Conservation (phyloP, 2,797 vertebrate genomes). For the Etheostoma nigrum region DNA sequence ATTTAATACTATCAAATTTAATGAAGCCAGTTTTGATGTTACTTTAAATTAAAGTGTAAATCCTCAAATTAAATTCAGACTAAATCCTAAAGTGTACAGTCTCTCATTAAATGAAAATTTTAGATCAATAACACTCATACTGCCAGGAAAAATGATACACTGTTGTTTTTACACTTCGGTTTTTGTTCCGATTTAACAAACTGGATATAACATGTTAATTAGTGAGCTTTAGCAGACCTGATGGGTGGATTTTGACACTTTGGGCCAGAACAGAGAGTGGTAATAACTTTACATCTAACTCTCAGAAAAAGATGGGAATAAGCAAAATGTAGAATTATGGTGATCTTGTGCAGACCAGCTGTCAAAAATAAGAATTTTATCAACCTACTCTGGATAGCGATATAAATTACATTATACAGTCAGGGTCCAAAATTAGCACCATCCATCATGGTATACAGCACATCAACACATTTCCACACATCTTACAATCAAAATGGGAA, state of each 20-base stretch:
- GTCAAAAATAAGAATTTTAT: background rate
- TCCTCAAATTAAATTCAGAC: background rate
- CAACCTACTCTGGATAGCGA: background rate
- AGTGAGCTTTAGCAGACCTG: background rate
- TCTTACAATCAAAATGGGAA: background rate
- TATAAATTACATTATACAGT: background rate
- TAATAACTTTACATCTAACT: too few species aligned
- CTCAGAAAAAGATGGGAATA: background rate
- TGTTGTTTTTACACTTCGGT: too few species aligned
- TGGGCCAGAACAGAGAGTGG: background rate
- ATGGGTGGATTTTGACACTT: background rate
- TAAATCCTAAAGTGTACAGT: background rate
- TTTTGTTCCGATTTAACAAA: background rate
- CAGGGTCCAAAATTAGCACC: too few species aligned
- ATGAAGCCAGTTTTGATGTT: background rate
- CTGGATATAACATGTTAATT: background rate
- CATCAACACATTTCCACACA: conserved; percentile 9
- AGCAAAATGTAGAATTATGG: background rate
- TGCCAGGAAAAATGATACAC: background rate
- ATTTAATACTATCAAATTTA: background rate
- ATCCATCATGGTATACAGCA: too few species aligned
- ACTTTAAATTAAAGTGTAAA: background rate
- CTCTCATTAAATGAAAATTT: background rate
- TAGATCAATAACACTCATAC: background rate
- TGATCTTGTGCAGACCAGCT: background rate